Base-by-base conservation (phyloP, 35 echinoderm and acorn worm species). In the Stichopus chloronotus region DNA sequence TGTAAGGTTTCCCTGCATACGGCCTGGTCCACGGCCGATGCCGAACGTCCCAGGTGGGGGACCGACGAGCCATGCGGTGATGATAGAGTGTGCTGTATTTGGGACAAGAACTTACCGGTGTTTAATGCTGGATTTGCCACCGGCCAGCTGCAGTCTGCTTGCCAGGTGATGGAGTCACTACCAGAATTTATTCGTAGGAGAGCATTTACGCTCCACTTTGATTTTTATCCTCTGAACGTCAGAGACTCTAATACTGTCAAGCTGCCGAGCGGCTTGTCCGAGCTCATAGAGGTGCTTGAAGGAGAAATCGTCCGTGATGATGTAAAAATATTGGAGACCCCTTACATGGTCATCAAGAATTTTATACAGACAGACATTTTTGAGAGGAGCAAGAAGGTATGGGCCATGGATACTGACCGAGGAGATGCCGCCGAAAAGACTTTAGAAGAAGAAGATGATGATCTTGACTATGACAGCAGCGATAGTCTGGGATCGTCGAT, bases 31-130 rank as follows among this genome's bases (percentile, higher is more conserved):
- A 58, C 13, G 4, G 24, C 13, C 56, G 17, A 8, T 4, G 55
- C n/a, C 19, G 52, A 17, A 19, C 56, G 22, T 20, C 24, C 25
- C 7, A 58, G 52, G 17, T 85, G 82, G 82, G 58, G 56, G 9
- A 58, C 82, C 19, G 82, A 85, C 6, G 82, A 53, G n/a, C 21
- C 55, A 58, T 58, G 7, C 5, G 20, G n/a, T 3, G 17, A 59
- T 22, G 82, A 57, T 21, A 58, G 8, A 58, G 82, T 85, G 4
- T 59, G 55, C 23, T 85, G 56, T n/a, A 85, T 85, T 21, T 85
- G 82, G 82, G 82, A 85, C 57, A 19, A 22, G 7, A 85, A 85
- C 24, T 58, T 85, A 59, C 24, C 82, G 9, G 58, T 58, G 56
- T 53, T 85, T 8, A 56, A 85, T 21, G 55, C 56, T 53, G 54